These are phyloP conservation scores for Scomber japonicus DNA, from an alignment of 2,113 vertebrate genomes.

Conservation along the genomic window DNA sequence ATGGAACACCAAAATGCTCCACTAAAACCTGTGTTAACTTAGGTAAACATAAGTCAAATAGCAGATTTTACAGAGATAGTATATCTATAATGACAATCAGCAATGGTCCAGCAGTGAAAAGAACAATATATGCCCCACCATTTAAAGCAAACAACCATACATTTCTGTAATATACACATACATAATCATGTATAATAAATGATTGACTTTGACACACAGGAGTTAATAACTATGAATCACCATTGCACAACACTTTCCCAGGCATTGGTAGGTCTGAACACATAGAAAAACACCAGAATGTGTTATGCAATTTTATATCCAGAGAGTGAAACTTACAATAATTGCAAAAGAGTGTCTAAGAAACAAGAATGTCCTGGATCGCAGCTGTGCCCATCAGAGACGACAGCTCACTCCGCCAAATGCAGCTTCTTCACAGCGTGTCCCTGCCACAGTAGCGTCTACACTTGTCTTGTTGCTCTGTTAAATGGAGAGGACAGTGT, in stretches of 20 bases:
- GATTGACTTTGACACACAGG: not conserved
- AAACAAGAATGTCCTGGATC: not conserved
- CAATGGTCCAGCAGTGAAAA: not conserved
- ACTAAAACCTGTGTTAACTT: not conserved
- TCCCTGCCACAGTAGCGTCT: slow-evolving; percentile 59
- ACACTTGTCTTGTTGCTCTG: slow-evolving; percentile 76
- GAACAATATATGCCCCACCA: not conserved
- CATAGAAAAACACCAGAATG: slow-evolving; percentile 24
- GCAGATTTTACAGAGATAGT: not conserved
- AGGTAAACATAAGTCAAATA: not conserved
- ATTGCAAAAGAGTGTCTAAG: slow-evolving; percentile 45
- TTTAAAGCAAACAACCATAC: not conserved
- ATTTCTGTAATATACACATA: not conserved
- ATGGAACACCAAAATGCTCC: not conserved
- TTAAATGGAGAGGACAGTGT: slow-evolving; percentile 51
- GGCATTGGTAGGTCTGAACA: slow-evolving; percentile 17
- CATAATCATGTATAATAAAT: not conserved
- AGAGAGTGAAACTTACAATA: slow-evolving; percentile 35
- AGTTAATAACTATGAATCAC: not conserved
- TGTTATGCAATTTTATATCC: slow-evolving; percentile 12
- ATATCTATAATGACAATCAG: too few species aligned
- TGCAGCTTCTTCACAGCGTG: slow-evolving; percentile 49
- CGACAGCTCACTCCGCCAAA: not conserved
- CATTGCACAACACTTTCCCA: slow-evolving; percentile 9
- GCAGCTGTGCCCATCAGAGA: not conserved